Evolutionary conservation across 2,888 invertebrate species (phyloP).

Genomic region (Rhopalosiphum nymphaeae): DNA sequence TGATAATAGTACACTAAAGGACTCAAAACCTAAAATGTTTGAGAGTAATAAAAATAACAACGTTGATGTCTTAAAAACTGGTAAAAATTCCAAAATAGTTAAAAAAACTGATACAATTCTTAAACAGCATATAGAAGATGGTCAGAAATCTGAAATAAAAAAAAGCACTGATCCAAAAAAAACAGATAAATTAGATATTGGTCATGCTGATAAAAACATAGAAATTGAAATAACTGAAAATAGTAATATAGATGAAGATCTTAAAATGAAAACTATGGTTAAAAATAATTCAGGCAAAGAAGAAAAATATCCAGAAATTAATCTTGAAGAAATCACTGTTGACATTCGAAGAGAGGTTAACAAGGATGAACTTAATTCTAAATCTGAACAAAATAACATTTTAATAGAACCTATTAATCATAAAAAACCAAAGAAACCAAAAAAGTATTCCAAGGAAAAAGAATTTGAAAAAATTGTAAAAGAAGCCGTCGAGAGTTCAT

Average conservation of each 20-base stretch:
- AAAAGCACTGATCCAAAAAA: not conserved
- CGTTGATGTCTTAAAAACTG: not conserved
- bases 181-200: not conserved
- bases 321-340: not conserved
- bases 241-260: not conserved
- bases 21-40: not conserved
- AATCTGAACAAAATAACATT: not conserved
- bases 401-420: not conserved
- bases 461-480: slow-evolving; percentile 61
- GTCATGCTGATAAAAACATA: not conserved
- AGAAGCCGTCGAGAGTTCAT: slow-evolving; percentile 42
- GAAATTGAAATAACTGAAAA: not conserved
- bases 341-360: not conserved
- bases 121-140: not conserved
- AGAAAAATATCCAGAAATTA: not conserved
- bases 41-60: not conserved
- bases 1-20: not conserved
- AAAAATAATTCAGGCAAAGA: not conserved
- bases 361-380: not conserved
- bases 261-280: not conserved
- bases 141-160: not conserved
- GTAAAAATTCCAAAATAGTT: not conserved
- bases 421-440: slow-evolving; percentile 34
- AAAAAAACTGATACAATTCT: not conserved
- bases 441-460: slow-evolving; percentile 58